Evolutionary conservation across 1,140 invertebrate species (phyloP), one percentile per base, ranked within the genome.

Genomic region (Anthonomus grandis): DNA sequence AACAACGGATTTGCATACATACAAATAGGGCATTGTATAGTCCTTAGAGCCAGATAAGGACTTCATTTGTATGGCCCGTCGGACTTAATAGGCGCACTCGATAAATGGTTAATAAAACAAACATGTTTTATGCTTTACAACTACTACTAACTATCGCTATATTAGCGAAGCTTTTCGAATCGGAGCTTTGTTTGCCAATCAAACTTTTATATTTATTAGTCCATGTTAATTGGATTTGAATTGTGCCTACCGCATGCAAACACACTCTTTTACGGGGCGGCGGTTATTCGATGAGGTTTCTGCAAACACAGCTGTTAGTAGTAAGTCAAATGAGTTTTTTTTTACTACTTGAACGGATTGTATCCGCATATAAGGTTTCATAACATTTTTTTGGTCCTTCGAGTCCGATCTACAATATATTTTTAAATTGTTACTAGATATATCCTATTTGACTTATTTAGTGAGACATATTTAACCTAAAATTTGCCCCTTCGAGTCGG

Each of bases 201-300:
- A 62, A 58, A 62, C 55, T 62, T 56, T 54, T 53, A 41, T 62
- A 58, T 62, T 62, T 62, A 62, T 58, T 62, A 52, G 31, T 25
- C 42, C 36, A n/a, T 17, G 45, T 49, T 62, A 62, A 62, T 62
- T 62, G 59, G 49, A 57, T 44, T 17, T 48, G 36, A 55, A 57
- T 61, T 55, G 46, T 46, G n/a, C n/a, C n/a, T n/a, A n/a, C n/a
- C n/a, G n/a, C n/a, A n/a, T n/a, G n/a, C n/a, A n/a, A n/a, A n/a
- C n/a, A n/a, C n/a, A n/a, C n/a, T n/a, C n/a, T n/a, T n/a, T n/a
- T n/a, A n/a, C n/a, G n/a, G n/a, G n/a, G 10, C 15, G 23, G 27
- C 49, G 13, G 49, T 38, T 44, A 41, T 15, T 5, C 17, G 12
- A 19, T 9, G 56, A 34, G 21, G 25, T 18, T 44, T 52, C 24